Evolutionary conservation across 1,140 invertebrate species (phyloP).

Genomic region (Macrocentrus cingulum): DNA sequence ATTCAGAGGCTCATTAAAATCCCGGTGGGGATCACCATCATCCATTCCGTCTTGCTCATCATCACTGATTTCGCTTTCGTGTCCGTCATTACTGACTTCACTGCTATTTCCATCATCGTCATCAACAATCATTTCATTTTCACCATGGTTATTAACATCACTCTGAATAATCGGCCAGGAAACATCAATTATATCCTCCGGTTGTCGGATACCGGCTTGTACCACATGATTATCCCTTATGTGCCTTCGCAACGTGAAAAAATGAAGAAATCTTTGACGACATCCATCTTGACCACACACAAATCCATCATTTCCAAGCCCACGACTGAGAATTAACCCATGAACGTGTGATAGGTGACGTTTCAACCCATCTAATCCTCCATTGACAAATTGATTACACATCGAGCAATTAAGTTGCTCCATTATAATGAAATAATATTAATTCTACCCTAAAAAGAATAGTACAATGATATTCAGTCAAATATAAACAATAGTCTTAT

Average conservation of each 20-base stretch:
- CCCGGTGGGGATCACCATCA: no score
- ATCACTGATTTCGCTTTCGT: no score
- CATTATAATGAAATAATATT: no score
- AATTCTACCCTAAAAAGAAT: no score
- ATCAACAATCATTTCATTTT: no score
- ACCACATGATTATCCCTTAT: neutral
- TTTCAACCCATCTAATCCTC: slow-evolving; percentile 5
- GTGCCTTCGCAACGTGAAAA: neutral
- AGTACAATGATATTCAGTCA: no score
- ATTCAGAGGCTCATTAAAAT: neutral
- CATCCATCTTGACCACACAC: slow-evolving; percentile 10
- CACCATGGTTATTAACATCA: neutral
- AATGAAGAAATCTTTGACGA: neutral
- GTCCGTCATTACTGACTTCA: no score
- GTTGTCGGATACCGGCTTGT: no score
- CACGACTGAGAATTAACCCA: slow-evolving; percentile 8
- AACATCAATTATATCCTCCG: no score
- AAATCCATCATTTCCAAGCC: slow-evolving; percentile 7
- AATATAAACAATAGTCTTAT: no score
- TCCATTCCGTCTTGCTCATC: no score
- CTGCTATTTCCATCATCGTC: no score
- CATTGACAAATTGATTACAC: slow-evolving; percentile 9
- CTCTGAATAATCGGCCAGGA: neutral
- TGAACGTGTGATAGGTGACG: slow-evolving; percentile 7
- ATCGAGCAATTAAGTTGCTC: slow-evolving; percentile 16